Base-by-base conservation (phyloP, 1,140 invertebrate genomes). In the Trichonephila inaurata region DNA sequence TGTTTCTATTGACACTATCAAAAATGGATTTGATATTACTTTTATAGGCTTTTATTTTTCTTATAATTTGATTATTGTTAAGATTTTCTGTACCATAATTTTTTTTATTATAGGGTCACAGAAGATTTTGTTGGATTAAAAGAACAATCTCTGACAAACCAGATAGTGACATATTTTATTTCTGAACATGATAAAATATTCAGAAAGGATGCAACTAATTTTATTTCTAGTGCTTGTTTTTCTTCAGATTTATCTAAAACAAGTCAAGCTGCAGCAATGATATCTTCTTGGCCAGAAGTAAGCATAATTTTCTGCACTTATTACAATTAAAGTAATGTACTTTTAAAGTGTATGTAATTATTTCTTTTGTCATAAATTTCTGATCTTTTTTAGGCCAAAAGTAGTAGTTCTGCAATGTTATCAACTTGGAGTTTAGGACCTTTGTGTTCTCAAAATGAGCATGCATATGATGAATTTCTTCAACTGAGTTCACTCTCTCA, bases 141-240 rank as follows among this genome's bases (percentile, higher is more conserved):
- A 94, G 95, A 96, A 93, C 96, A 96, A 92, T 95, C 96, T 51
- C 94, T 96, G 12, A 96, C 95, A 51, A 96, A 96, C 94, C 95
- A 96, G 94, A 95, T 96, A 89, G 95, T 96, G 61, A 95, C 95
- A 51, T 95, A 95, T 72, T 96, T 96, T 92, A 96, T 96, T 81
- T 94, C 94, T 7, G 94, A 96, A 40, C 96, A 95, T 94, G 94
- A 95, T 61, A 91, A 90, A n/a, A 94, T 96, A 33, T 96, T 96
- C 92, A 92, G 94, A 40, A 87, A 92, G 40, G 89, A 94, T 82
- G 24, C 40, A n/a, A 81, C 72, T 61, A 69, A 44, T 64, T 93
- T 88, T 33, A 33, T 33, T 16, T 88, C 28, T 10, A 40, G 87
- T 58, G 16, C 69, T 18, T 81, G 60, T 18, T 72, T 61, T 64